Base-by-base conservation (phyloP, 1,140 invertebrate species). In the Papilio machaon region DNA sequence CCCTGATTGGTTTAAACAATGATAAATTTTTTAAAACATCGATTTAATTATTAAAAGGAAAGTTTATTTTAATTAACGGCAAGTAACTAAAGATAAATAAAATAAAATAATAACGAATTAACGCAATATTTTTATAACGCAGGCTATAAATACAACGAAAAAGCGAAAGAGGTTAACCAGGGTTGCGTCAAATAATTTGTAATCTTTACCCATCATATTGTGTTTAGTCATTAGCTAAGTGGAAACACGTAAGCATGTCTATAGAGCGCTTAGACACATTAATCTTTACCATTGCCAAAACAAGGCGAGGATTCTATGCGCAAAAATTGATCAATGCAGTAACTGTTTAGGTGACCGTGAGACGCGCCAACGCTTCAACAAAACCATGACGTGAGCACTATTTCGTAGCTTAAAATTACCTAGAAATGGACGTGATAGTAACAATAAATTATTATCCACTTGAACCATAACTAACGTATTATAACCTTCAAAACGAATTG, bases 261-360 rank as follows among this genome's bases (percentile, higher is more conserved):
- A n/a, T 19, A 46, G 23, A 46, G 7, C 15, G 38, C 9, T 5
- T 60, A 60, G 74, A 52, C 13, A 23, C 43, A 64, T 19, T 67
- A 43, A 64, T 47, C n/a, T 19, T 60, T 79, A 43, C 11, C 38
- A 23, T 38, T 38, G 17, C n/a, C 58, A 64, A 79, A 79, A 79
- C n/a, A 67, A 23, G 77, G 35, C 77, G 38, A 79, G 19, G 35
- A 52, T 67, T 19, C 60, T 67, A 79, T 79, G 77, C 77, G 77
- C 77, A 79, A 79, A 78, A 79, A 79, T 79, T 79, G 77, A 79
- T 79, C 77, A 79, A 79, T 79, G 77, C 77, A 79, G 77, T 67
- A 79, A 79, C 77, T 47, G 60, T 67, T 79, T 79, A 67, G 58
- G 60, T 79, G n/a, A 79, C 58, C 58, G 54, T 47, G 77, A 38